These are phyloP conservation scores for Sebastiscus tertius DNA, from an alignment of 2,797 vertebrate species.

Conservation along the genomic window DNA sequence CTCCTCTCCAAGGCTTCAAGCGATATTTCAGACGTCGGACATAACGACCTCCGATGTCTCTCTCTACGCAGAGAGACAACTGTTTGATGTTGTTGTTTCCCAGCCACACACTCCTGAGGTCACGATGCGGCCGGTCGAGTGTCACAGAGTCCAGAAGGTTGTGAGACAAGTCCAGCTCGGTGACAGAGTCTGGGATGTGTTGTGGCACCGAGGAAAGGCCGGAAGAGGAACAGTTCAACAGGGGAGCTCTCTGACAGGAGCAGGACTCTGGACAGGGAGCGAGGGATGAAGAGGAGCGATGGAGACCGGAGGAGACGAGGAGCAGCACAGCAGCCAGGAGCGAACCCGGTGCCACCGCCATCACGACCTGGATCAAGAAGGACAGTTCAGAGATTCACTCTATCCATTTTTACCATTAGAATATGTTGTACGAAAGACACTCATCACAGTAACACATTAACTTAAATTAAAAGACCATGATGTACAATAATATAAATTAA, in stretches of 20 bases:
- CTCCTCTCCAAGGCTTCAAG: neutral
- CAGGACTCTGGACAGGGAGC: conserved; percentile 74
- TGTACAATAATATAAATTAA: neutral
- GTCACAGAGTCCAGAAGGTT: conserved; percentile 70
- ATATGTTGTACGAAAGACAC: neutral
- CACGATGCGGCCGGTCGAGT: conserved; percentile 34
- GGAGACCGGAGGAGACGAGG: conserved; percentile 50
- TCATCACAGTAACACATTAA: neutral
- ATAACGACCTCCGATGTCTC: conserved; percentile 6
- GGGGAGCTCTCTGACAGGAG: conserved; percentile 59
- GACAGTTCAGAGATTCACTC: neutral
- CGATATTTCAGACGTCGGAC: conserved; percentile 32
- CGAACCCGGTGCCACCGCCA: conserved; percentile 54
- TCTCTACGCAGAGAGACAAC: conserved; percentile 77
- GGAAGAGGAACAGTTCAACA: conserved; percentile 84
- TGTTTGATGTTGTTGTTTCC: conserved; percentile 83
- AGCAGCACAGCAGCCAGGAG: conserved; percentile 52
- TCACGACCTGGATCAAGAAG: conserved; percentile 31
- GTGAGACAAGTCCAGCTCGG: conserved; percentile 80
- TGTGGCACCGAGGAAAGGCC: conserved; percentile 66
- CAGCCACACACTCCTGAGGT: conserved; percentile 82
- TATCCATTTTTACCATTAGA: neutral
- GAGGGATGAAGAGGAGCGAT: conserved; percentile 27
- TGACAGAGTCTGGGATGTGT: conserved; percentile 46
- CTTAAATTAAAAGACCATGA: neutral